These are phyloP conservation scores for Parascotia fuliginaria DNA, from an alignment of 2,888 invertebrate genomes.

Conservation along the genomic window DNA sequence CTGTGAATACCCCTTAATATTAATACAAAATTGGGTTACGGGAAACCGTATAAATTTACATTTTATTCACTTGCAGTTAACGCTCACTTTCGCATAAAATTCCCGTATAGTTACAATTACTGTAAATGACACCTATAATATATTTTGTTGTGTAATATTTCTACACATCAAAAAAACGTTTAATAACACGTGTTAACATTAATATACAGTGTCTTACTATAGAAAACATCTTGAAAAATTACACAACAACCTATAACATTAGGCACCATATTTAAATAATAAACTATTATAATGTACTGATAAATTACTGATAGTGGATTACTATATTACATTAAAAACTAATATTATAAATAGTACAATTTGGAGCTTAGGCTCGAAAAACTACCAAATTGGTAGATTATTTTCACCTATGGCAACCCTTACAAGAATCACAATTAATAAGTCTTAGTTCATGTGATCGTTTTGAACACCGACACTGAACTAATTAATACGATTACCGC, in stretches of 20 bases:
- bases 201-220: neutral
- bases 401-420: neutral
- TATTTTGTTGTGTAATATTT: neutral
- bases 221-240: neutral
- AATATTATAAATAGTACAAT: neutral
- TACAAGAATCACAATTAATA: slow-evolving; percentile 15
- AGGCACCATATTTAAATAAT: neutral
- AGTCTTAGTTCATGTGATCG: slow-evolving; percentile 30
- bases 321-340: slow-evolving; percentile 1
- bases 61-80: neutral
- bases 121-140: neutral
- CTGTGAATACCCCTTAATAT: neutral
- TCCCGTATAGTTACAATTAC: neutral
- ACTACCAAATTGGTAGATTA: neutral
- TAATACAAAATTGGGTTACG: neutral
- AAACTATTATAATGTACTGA: neutral
- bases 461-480: neutral
- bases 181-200: neutral
- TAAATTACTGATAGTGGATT: neutral
- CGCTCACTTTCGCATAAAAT: neutral
- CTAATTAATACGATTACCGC: too few relatives aligned
- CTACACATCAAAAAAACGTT: neutral
- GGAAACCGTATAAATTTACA: neutral
- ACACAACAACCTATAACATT: neutral
- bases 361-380: neutral